Conservation (phyloP, 2,888 invertebrate genomes). For the Pharmacophagus antenor region DNA sequence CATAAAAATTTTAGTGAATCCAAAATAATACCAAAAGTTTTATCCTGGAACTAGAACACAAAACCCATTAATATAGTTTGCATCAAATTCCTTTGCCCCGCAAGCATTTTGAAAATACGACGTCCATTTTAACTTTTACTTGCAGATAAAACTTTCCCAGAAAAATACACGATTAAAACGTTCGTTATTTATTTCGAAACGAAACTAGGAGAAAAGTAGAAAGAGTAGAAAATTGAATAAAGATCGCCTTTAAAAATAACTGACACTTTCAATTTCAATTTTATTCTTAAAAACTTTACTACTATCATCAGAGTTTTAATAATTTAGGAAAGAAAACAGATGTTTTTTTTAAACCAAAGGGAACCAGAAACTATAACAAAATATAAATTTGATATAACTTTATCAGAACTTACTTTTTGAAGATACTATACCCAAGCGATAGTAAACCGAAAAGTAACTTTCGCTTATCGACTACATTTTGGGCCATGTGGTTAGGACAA, state of each 20-base stretch:
- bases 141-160: constrained; percentile 24
- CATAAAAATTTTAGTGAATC: constrained; percentile 2
- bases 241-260: neutral
- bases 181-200: constrained; percentile 16
- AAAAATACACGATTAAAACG: constrained; percentile 17
- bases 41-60: constrained; percentile 20
- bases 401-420: neutral
- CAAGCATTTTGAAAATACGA: constrained; percentile 22
- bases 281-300: no score
- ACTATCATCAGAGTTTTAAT: no score
- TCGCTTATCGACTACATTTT: neutral
- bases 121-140: constrained; percentile 21
- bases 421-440: constrained; percentile 1
- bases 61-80: constrained; percentile 28
- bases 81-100: constrained; percentile 17
- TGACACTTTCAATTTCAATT: neutral
- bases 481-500: constrained; percentile 1
- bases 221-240: neutral
- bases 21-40: constrained; percentile 13
- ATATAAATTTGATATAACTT: no score
- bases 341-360: no score
- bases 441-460: constrained; percentile 1
- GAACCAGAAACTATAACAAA: no score
- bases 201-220: constrained; percentile 1
- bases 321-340: no score